Conservation (phyloP, 2,888 invertebrate species). For the Diarsia rubi region DNA sequence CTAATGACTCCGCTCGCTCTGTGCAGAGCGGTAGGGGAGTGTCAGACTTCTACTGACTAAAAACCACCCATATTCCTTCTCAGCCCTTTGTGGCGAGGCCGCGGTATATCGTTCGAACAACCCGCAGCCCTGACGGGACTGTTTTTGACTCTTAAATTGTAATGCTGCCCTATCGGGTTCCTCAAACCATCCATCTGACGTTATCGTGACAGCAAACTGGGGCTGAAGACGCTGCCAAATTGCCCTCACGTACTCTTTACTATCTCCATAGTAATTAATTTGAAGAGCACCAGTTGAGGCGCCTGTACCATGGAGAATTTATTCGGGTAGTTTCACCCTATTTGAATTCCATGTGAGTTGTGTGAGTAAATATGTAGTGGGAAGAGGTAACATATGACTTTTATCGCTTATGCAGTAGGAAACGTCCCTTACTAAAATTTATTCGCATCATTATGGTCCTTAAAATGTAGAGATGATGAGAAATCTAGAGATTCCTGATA, state of each 20-base stretch:
- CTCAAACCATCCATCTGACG: conserved; percentile 67
- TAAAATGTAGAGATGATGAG: background rate
- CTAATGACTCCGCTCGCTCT: too few species aligned
- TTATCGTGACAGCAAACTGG: conserved; percentile 65
- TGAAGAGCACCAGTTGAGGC: conserved; percentile 50
- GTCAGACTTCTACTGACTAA: too few species aligned
- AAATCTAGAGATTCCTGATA: background rate
- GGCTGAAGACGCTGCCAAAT: conserved; percentile 67
- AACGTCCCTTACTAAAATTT: background rate
- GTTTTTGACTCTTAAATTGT: background rate
- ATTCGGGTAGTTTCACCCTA: conserved; percentile 31
- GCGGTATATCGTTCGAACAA: too few species aligned
- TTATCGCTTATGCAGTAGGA: background rate
- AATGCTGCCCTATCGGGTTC: conserved; percentile 35
- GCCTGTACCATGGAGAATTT: conserved; percentile 24
- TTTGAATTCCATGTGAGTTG: conserved; percentile 35
- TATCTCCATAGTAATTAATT: conserved; percentile 75
- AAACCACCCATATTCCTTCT: too few species aligned
- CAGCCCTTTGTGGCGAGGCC: too few species aligned
- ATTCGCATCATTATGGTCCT: background rate
- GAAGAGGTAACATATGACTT: background rate
- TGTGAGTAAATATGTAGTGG: conserved; percentile 10
- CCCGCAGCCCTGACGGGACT: too few species aligned
- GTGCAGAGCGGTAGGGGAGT: too few species aligned
- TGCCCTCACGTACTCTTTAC: conserved; percentile 71